These are phyloP conservation scores for Antennarius striatus DNA, from an alignment of 2,113 vertebrate species.

Conservation along the genomic window DNA sequence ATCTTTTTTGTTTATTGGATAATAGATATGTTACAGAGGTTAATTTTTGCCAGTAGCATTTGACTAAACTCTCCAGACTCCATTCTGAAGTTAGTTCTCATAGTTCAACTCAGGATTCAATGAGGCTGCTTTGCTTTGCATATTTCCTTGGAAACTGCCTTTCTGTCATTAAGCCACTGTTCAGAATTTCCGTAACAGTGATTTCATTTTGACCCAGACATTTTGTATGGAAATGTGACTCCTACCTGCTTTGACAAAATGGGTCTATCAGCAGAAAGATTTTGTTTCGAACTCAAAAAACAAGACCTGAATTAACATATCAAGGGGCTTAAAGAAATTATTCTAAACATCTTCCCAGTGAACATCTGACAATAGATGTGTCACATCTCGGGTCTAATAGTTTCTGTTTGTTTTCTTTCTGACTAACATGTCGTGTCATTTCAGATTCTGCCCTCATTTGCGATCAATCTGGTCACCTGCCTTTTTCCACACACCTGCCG, in stretches of 20 bases:
- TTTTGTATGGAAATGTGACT: conserved; percentile 78
- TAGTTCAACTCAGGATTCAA: conserved; percentile 63
- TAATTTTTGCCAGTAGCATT: conserved; percentile 18
- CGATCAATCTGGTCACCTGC: too few relatives aligned
- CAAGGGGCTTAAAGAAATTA: conserved; percentile 55
- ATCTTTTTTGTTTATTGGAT: too few relatives aligned
- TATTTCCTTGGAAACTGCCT: conserved; percentile 76
- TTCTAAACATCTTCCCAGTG: conserved; percentile 64
- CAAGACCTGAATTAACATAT: conserved; percentile 70
- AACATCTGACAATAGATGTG: conserved; percentile 44
- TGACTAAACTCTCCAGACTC: conserved; percentile 34
- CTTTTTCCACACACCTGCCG: too few relatives aligned
- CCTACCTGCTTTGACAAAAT: conserved; percentile 69
- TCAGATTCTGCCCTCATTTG: too few relatives aligned
- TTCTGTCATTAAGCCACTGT: conserved; percentile 70
- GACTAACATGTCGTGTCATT: too few relatives aligned
- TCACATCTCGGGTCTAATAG: too few relatives aligned
- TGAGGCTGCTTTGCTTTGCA: conserved; percentile 63
- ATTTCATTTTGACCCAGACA: conserved; percentile 68
- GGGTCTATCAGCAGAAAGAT: conserved; percentile 68
- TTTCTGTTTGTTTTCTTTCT: too few relatives aligned
- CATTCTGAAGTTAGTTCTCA: conserved; percentile 58
- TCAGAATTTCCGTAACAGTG: conserved; percentile 70
- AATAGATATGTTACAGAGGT: too few relatives aligned
- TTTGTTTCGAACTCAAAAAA: conserved; percentile 68